Evolutionary conservation across 2,888 invertebrate species (phyloP).

Genomic region (Dendrolimus houi): DNA sequence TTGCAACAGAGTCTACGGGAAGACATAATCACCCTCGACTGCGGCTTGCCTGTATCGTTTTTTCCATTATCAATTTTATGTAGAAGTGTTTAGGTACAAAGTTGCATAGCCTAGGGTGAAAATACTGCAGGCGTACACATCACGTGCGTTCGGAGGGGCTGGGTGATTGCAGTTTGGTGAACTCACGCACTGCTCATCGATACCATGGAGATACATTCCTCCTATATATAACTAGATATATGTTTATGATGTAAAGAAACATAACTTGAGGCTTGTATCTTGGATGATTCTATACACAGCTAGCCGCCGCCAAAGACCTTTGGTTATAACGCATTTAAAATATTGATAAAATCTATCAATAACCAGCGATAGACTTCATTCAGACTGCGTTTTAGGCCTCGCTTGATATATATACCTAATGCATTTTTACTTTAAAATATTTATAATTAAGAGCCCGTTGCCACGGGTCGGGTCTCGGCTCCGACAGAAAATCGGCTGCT

Average conservation of each 20-base stretch:
- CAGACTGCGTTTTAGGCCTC: too few species aligned
- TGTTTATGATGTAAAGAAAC: background rate
- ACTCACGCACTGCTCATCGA: conserved; percentile 42
- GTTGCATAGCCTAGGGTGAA: conserved; percentile 12
- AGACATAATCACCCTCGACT: conserved; percentile 35
- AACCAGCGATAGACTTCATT: too few species aligned
- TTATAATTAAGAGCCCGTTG: too few species aligned
- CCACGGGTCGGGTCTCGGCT: too few species aligned
- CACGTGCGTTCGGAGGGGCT: conserved; percentile 53
- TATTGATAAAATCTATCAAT: too few species aligned
- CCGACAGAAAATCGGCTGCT: too few species aligned
- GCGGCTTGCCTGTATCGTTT: conserved; percentile 29
- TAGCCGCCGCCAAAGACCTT: too few species aligned
- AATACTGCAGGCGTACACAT: conserved; percentile 49
- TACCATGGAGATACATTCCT: conserved; percentile 28
- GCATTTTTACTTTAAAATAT: too few species aligned
- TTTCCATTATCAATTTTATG: background rate
- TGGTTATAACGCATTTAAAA: too few species aligned
- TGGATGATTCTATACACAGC: too few species aligned
- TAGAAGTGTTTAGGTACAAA: conserved; percentile 5
- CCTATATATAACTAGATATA: background rate
- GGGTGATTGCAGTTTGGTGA: conserved; percentile 64
- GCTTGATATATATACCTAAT: too few species aligned
- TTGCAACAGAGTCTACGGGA: conserved; percentile 45
- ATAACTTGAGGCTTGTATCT: background rate